A percentile compares a stretch with the other conserved stretches of the same genome.
Evolutionary conservation across 2,797 vertebrate species (phyloP).

Genomic region (Falco berigora): DNA sequence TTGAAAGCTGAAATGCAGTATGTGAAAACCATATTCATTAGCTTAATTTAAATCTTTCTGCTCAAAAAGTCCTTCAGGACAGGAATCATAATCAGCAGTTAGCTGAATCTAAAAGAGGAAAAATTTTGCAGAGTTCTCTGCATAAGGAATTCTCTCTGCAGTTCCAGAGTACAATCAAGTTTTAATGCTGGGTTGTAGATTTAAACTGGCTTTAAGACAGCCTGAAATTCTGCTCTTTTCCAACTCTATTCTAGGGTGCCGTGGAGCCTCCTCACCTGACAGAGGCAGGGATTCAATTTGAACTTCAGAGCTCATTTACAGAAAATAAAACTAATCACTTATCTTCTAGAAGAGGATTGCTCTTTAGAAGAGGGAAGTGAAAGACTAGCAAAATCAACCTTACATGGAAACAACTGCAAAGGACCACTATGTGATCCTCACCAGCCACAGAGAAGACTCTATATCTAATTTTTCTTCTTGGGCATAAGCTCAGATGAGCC

Average conservation of each 20-base stretch:
- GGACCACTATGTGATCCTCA: background rate
- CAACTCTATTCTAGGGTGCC: background rate
- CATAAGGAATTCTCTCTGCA: background rate
- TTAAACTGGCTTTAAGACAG: background rate
- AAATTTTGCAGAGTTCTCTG: background rate
- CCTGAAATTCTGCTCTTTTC: background rate
- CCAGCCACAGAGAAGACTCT: background rate
- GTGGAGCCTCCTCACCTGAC: background rate
- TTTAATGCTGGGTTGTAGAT: background rate
- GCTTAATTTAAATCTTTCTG: background rate
- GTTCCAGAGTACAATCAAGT: background rate
- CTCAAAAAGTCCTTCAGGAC: background rate
- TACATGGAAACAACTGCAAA: background rate
- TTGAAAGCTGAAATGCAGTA: background rate
- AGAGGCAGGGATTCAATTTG: background rate
- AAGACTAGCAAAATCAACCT: background rate
- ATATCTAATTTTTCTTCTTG: background rate
- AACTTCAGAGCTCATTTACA: background rate
- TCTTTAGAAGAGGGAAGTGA: background rate
- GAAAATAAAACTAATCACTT: background rate
- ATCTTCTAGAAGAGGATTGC: background rate
- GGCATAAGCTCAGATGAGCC: background rate
- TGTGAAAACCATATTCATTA: background rate
- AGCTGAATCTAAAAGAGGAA: background rate
- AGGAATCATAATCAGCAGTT: rapidly evolving